Conservation (phyloP, 2,797 vertebrate species). For the Cyprinodon diabolis region DNA sequence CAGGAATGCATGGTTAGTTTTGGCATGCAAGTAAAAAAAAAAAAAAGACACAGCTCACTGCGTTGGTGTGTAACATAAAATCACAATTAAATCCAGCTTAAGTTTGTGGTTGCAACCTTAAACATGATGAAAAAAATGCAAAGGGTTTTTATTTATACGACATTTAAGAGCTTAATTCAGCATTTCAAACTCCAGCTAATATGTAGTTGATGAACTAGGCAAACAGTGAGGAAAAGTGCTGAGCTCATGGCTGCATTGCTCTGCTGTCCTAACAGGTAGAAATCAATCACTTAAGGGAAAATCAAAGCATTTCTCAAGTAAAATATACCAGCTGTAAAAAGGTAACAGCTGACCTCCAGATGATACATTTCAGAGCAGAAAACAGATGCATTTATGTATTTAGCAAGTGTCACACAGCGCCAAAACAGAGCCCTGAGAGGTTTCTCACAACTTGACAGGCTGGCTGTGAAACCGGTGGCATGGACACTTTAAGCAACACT, state of each 20-base stretch:
- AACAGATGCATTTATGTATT: slow-evolving; percentile 63
- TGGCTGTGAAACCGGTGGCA: slow-evolving; percentile 64
- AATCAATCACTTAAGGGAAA: slow-evolving; percentile 13
- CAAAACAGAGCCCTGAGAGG: slow-evolving; percentile 57
- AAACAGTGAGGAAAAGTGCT: slow-evolving; percentile 4
- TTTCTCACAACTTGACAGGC: slow-evolving; percentile 59
- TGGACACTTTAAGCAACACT: slow-evolving; percentile 68
- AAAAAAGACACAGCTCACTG: background rate
- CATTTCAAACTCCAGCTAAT: background rate
- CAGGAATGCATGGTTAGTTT: background rate
- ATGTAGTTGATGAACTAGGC: background rate
- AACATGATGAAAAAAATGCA: background rate
- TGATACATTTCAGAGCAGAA: slow-evolving; percentile 61
- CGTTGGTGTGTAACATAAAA: background rate
- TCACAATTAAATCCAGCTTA: no score
- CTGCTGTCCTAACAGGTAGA: background rate
- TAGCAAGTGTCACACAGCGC: slow-evolving; percentile 45
- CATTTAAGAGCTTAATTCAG: background rate
- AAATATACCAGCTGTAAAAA: slow-evolving; percentile 39
- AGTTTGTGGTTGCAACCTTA: background rate
- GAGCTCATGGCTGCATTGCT: slow-evolving; percentile 13
- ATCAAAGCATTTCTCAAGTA: slow-evolving; percentile 25
- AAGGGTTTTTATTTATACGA: background rate
- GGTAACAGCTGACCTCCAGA: slow-evolving; percentile 38
- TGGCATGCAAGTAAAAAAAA: no score